A percentile compares a stretch with the other conserved stretches of the same genome.
phyloP scores from a whole-genome alignment of 2,797 vertebrate genomes.

The Etheostoma perlongum region DNA sequence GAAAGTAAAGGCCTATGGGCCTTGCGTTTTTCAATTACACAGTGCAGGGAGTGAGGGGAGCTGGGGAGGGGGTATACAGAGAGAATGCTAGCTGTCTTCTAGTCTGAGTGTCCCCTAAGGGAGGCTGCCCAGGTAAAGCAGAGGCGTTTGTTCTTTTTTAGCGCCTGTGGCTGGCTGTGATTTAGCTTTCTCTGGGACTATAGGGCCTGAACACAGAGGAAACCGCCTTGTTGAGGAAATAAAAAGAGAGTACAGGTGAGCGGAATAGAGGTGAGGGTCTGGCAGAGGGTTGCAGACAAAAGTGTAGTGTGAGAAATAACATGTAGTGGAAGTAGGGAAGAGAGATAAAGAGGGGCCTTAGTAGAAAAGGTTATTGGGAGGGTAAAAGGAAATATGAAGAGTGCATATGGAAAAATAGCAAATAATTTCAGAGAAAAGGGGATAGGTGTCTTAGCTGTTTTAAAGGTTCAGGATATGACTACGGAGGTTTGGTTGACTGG shows the following conservation, averaged over 20 bases:
- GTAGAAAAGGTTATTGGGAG: not conserved
- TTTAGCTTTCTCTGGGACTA: conserved; percentile 56
- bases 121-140: conserved; percentile 68
- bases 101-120: conserved; percentile 62
- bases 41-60: conserved; percentile 41
- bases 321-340: not conserved
- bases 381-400: conserved; percentile 10
- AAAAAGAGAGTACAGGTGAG: conserved; percentile 12
- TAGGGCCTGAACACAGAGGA: conserved; percentile 39
- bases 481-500: conserved; percentile 36
- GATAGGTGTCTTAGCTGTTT: not conserved
- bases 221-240: conserved; percentile 24
- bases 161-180: conserved; percentile 68
- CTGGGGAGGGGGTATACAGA: conserved; percentile 30
- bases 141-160: conserved; percentile 74
- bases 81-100: conserved; percentile 47
- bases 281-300: conserved; percentile 3
- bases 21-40: conserved; percentile 70
- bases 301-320: conserved; percentile 9
- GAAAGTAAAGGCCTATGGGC: conserved; percentile 57
- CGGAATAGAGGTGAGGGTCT: conserved; percentile 20
- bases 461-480: conserved; percentile 27
- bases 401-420: not conserved
- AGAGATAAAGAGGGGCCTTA: not conserved
- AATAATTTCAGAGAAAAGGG: not conserved